These are phyloP conservation scores for cattle (Bos taurus) DNA, from an alignment of 2,113 vertebrate species.

Conservation along the genomic window ARS-UCD2.0 NC_037338.1:98834501-98835000, in stretches of 20 bases:
- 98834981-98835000: neutral
- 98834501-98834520: neutral
- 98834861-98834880: neutral
- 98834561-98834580: neutral
- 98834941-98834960: neutral
- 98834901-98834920: neutral
- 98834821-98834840: neutral
- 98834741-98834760: conserved; percentile 15
- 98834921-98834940: neutral
- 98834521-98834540: neutral
- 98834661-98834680: conserved; percentile 49
- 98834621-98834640: neutral
- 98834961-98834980: neutral
- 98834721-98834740: conserved; percentile 40
- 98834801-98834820: neutral
- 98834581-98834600: conserved; percentile 55
- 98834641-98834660: conserved; percentile 58
- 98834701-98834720: neutral
- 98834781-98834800: neutral
- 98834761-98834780: neutral
- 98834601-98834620: neutral
- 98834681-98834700: conserved; percentile 42
- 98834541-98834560: neutral
- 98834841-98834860: neutral
- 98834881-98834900: neutral